phyloP scores from a whole-genome alignment of 2,113 vertebrate species.

The Crotalus helleri region DNA sequence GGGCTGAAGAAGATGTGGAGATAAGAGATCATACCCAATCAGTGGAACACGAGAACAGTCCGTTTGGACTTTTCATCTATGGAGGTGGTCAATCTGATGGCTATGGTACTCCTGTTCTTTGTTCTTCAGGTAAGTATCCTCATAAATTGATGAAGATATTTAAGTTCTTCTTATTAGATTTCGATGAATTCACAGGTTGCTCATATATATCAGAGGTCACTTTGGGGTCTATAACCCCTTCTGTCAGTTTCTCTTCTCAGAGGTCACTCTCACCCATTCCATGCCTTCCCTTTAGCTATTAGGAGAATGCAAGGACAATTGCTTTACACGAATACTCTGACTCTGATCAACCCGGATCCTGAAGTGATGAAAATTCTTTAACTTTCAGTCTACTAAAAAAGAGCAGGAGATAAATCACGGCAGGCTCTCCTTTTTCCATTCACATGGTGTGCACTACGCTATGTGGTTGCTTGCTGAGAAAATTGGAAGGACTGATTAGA shows the following conservation, averaged over 20 bases:
- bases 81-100: conserved; percentile 52
- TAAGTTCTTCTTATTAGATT: not conserved
- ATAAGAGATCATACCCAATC: not conserved
- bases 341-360: not conserved
- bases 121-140: conserved; percentile 22
- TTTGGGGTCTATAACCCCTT: too few relatives aligned
- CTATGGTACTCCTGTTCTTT: conserved; percentile 65
- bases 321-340: not conserved
- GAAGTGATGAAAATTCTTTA: not conserved
- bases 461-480: not conserved
- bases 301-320: not conserved
- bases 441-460: not conserved
- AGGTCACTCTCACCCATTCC: not conserved
- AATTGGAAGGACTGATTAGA: not conserved
- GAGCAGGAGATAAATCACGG: not conserved
- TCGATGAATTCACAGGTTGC: too few relatives aligned
- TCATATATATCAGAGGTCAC: too few relatives aligned
- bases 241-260: not conserved
- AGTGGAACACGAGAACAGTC: conserved; percentile 40
- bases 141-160: not conserved
- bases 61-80: conserved; percentile 66
- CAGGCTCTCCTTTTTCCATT: not conserved
- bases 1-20: conserved; percentile 53
- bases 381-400: not conserved
- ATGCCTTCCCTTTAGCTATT: not conserved